phyloP scores from a whole-genome alignment of 2,888 invertebrate species.

The Tiliacea citrago region DNA sequence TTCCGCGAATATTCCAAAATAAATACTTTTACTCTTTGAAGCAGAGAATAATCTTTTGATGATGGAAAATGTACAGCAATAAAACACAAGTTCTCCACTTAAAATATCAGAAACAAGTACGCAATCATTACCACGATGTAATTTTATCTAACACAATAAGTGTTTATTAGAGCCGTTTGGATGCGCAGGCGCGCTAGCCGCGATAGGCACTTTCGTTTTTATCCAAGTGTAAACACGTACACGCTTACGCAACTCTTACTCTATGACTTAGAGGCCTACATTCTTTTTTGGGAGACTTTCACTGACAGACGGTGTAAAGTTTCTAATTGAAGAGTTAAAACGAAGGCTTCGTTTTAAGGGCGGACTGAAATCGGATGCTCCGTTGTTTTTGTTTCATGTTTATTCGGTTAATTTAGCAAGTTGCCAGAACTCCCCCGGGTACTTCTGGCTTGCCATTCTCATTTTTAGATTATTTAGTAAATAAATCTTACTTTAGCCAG shows the following conservation, averaged over 20 bases:
- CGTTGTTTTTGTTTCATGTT: slow-evolving; percentile 37
- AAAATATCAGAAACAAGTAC: slow-evolving; percentile 18
- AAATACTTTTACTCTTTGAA: slow-evolving; percentile 1
- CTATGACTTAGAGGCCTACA: slow-evolving; percentile 58
- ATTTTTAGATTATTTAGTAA: slow-evolving; percentile 17
- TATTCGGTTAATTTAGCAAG: slow-evolving; percentile 35
- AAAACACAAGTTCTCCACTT: slow-evolving; percentile 16
- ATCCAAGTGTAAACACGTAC: slow-evolving; percentile 36
- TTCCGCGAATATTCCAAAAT: slow-evolving; percentile 1
- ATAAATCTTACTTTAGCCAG: slow-evolving; percentile 23
- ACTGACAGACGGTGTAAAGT: slow-evolving; percentile 44
- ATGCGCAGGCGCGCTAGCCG: slow-evolving; percentile 62
- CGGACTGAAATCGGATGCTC: slow-evolving; percentile 33
- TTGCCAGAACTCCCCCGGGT: slow-evolving; percentile 1
- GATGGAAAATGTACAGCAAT: slow-evolving; percentile 10
- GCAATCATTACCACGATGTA: slow-evolving; percentile 36
- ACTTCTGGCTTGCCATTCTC: slow-evolving; percentile 12
- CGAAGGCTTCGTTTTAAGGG: slow-evolving; percentile 34
- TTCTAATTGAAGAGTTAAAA: slow-evolving; percentile 56
- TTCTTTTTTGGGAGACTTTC: slow-evolving; percentile 62
- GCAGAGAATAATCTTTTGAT: slow-evolving; percentile 10
- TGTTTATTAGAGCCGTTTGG: slow-evolving; percentile 59
- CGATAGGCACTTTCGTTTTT: slow-evolving; percentile 66
- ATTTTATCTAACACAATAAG: slow-evolving; percentile 57
- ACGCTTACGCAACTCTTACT: slow-evolving; percentile 56